Conservation (phyloP, 2,888 invertebrate genomes). For the Diarsia mendica region DNA sequence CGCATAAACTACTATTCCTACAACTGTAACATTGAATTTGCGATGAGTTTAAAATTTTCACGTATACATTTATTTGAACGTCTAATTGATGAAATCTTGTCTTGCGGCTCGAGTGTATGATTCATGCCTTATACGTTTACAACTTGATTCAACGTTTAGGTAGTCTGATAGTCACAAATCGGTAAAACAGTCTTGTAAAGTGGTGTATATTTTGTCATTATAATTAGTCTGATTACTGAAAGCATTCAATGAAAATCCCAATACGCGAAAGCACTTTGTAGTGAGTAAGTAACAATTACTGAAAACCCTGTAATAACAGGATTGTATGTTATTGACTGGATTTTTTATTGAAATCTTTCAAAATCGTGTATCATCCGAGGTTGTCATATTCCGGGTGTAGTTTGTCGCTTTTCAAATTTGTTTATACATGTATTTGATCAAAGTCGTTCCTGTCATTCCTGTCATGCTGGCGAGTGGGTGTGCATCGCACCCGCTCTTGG, state of each 20-base stretch:
- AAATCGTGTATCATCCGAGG: conserved; percentile 24
- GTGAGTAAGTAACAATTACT: background rate
- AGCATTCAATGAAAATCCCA: conserved; percentile 15
- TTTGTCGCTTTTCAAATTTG: background rate
- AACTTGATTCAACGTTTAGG: conserved; percentile 31
- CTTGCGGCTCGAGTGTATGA: conserved; percentile 18
- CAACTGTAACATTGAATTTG: conserved; percentile 59
- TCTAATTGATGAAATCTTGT: conserved; percentile 52
- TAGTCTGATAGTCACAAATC: conserved; percentile 40
- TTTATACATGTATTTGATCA: conserved; percentile 91
- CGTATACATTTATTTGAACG: conserved; percentile 79
- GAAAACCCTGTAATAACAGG: background rate
- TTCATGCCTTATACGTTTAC: conserved; percentile 20
- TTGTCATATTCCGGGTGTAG: conserved; percentile 12
- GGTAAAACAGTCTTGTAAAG: conserved; percentile 44
- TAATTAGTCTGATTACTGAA: conserved; percentile 14
- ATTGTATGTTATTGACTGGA: background rate
- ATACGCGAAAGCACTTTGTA: background rate
- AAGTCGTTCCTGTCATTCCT: conserved; percentile 67
- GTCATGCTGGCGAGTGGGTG: conserved; percentile 78
- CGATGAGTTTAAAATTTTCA: conserved; percentile 64
- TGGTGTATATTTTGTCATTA: conserved; percentile 36
- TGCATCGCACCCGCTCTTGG: conserved; percentile 80
- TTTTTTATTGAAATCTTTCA: conserved; percentile 26
- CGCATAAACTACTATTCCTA: no score